A percentile compares a stretch with the other conserved stretches of the same genome.
These are phyloP conservation scores for Tenthredo distinguenda DNA, from an alignment of 2,888 invertebrate genomes.

Conservation along the genomic window DNA sequence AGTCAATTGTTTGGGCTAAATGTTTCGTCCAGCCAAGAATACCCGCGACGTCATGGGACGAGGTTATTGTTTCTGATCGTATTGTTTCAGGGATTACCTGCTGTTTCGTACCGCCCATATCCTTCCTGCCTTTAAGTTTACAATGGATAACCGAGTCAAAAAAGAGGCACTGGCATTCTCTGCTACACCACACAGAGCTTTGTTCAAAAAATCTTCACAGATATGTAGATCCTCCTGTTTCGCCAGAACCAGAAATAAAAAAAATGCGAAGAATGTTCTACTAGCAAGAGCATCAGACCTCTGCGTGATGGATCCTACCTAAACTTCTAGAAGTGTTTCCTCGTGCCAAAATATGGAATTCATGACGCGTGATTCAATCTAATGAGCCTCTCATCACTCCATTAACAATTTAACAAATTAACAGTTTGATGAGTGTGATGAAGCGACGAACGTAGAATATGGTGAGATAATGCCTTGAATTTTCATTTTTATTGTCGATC, in stretches of 20 bases:
- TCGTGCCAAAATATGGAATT: no score
- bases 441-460: no score
- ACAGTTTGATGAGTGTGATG: no score
- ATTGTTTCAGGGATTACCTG: slow-evolving; percentile 60
- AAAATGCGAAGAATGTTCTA: neutral
- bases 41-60: slow-evolving; percentile 58
- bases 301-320: no score
- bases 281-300: neutral
- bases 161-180: neutral
- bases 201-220: neutral
- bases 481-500: no score
- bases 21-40: slow-evolving; percentile 55
- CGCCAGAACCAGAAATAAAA: neutral
- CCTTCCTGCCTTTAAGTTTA: slow-evolving; percentile 37
- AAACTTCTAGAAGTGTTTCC: no score
- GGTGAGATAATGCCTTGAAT: no score
- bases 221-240: neutral
- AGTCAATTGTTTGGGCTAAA: slow-evolving; percentile 43
- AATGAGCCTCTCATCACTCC: no score
- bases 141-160: slow-evolving; percentile 46
- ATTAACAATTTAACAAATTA: no score
- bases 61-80: slow-evolving; percentile 60
- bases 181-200: neutral
- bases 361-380: no score
- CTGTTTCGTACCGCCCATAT: slow-evolving; percentile 43